Evolutionary conservation across 2,888 invertebrate species (phyloP).

Genomic region (Pelosia muscerda): DNA sequence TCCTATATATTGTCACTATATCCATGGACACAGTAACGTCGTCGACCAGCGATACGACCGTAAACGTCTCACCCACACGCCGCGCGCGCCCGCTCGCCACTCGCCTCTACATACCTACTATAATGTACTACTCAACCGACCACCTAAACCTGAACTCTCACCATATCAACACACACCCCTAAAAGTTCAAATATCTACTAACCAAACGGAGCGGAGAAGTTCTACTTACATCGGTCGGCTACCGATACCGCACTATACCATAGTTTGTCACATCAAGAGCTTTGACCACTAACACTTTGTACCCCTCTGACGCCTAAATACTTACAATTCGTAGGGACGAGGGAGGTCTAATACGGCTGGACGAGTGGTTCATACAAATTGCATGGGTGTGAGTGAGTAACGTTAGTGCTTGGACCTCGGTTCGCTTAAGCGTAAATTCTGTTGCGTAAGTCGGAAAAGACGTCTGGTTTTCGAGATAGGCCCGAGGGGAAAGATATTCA

Average conservation of each 20-base stretch:
- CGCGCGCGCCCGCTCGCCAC: conserved; percentile 81
- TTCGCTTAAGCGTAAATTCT: conserved; percentile 84
- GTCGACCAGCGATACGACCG: conserved; percentile 85
- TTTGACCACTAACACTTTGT: conserved; percentile 74
- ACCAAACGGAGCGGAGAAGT: conserved; percentile 53
- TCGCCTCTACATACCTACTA: conserved; percentile 80
- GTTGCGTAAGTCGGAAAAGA: conserved; percentile 85
- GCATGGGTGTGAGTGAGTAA: conserved; percentile 83
- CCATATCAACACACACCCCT: conserved; percentile 50
- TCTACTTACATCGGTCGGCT: conserved; percentile 61
- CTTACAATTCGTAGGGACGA: conserved; percentile 57
- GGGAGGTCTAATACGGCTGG: conserved; percentile 58
- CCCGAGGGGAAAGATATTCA: conserved; percentile 72
- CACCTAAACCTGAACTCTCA: conserved; percentile 58
- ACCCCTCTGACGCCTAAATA: conserved; percentile 67
- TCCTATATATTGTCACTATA: conserved; percentile 12
- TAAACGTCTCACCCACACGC: conserved; percentile 86
- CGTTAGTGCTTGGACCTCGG: conserved; percentile 81
- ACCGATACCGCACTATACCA: conserved; percentile 82
- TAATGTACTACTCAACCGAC: conserved; percentile 69
- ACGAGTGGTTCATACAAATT: conserved; percentile 75
- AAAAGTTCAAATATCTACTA: conserved; percentile 31
- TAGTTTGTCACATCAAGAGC: conserved; percentile 81
- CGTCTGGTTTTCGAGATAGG: conserved; percentile 79
- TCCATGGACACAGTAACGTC: conserved; percentile 67